These are phyloP conservation scores for Limnephilus auricula DNA, from an alignment of 2,888 invertebrate genomes.

Conservation along the genomic window DNA sequence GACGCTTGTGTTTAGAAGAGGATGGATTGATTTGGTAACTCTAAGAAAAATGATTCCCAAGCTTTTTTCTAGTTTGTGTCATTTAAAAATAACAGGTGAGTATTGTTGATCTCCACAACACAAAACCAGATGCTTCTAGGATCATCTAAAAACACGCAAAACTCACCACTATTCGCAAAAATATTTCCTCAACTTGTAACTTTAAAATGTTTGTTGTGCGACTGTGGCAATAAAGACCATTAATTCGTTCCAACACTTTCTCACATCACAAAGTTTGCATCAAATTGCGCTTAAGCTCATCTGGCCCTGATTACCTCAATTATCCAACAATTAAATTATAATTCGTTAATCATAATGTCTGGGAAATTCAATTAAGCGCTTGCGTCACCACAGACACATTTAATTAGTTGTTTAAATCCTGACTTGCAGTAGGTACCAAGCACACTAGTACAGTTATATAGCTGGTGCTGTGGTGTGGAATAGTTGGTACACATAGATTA, in stretches of 20 bases:
- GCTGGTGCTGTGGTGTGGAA: neutral
- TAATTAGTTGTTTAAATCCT: conserved; percentile 1
- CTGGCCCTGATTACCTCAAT: neutral
- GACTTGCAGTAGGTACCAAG: neutral
- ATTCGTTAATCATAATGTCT: neutral
- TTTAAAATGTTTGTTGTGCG: neutral
- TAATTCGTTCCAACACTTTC: neutral
- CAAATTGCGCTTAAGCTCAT: neutral
- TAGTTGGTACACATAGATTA: neutral
- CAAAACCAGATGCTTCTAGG: too few species aligned
- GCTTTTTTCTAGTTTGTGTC: neutral
- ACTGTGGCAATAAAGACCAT: neutral
- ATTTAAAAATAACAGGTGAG: neutral
- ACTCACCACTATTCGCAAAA: neutral
- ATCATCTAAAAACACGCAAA: neutral
- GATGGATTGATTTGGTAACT: too few species aligned
- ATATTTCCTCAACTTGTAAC: neutral
- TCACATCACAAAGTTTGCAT: neutral
- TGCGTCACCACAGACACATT: neutral
- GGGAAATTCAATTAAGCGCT: neutral
- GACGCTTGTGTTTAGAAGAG: too few species aligned
- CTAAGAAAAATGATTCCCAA: neutral
- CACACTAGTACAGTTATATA: neutral
- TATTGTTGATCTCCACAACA: too few species aligned
- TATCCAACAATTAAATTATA: neutral